Conservation (phyloP, 2,797 vertebrate genomes). For the Threskiornis aethiopicus region DNA sequence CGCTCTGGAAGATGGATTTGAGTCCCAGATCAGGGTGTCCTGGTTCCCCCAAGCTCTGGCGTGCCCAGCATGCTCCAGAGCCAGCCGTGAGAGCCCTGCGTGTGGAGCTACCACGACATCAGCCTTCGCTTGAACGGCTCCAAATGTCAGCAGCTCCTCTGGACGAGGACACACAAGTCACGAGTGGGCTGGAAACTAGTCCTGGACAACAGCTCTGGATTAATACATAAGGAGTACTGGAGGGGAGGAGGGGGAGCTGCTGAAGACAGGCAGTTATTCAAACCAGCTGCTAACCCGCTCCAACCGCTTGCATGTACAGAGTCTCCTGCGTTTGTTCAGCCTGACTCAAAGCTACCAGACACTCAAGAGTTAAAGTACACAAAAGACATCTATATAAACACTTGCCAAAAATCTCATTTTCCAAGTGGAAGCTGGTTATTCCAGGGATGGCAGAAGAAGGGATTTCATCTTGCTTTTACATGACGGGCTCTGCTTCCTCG, state of each 20-base stretch:
- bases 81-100: rapidly evolving
- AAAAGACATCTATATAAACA: neutral
- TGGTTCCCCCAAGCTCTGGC: neutral
- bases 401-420: slow-evolving; percentile 28
- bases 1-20: neutral
- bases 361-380: neutral
- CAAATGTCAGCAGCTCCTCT: neutral
- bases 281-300: slow-evolving; percentile 45
- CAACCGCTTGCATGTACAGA: neutral
- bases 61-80: neutral
- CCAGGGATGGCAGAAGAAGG: neutral
- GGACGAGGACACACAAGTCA: neutral
- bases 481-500: neutral
- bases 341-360: neutral
- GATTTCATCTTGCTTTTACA: neutral
- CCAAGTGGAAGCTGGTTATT: neutral
- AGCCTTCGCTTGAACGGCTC: neutral
- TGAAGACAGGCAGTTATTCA: slow-evolving; percentile 51
- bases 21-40: neutral
- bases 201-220: slow-evolving; percentile 3
- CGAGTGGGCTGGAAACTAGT: slow-evolving; percentile 28
- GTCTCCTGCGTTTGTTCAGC: neutral
- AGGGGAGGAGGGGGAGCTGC: neutral
- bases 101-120: rapidly evolving
- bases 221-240: neutral